These are phyloP conservation scores for Psittacara wagleri DNA, from an alignment of 2,113 vertebrate species.

Conservation along the genomic window DNA sequence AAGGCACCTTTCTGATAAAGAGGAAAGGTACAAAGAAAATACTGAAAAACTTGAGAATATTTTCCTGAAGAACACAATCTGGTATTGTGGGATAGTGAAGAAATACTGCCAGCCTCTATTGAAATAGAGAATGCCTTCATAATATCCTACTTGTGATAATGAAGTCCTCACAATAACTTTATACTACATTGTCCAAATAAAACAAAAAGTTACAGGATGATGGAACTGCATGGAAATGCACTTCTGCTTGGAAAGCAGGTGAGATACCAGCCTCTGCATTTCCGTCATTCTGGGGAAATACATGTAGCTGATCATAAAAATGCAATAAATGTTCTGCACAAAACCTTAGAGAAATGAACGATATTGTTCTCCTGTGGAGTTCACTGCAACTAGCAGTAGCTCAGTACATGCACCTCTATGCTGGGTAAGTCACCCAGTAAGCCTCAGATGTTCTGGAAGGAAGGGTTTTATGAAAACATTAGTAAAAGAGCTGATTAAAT, in stretches of 20 bases:
- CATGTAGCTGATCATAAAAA: not conserved
- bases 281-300: not conserved
- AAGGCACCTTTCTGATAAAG: not conserved
- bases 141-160: not conserved
- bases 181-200: not conserved
- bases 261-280: not conserved
- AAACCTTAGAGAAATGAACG: not conserved
- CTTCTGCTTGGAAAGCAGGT: not conserved
- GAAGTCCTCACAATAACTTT: not conserved
- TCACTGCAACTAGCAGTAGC: not conserved
- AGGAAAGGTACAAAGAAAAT: not conserved
- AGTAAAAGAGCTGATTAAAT: slow-evolving; percentile 9
- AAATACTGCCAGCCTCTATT: not conserved
- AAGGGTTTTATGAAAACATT: not conserved
- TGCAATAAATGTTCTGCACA: not conserved
- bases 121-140: not conserved
- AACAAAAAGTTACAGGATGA: not conserved
- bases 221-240: not conserved
- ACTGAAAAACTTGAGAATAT: not conserved
- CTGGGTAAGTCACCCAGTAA: not conserved
- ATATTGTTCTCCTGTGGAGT: not conserved
- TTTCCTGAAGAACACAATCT: not conserved
- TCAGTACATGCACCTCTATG: not conserved
- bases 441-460: not conserved
- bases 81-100: not conserved